These are phyloP conservation scores for Rhodinocichla rosea DNA, from an alignment of 2,113 vertebrate genomes.

Conservation along the genomic window DNA sequence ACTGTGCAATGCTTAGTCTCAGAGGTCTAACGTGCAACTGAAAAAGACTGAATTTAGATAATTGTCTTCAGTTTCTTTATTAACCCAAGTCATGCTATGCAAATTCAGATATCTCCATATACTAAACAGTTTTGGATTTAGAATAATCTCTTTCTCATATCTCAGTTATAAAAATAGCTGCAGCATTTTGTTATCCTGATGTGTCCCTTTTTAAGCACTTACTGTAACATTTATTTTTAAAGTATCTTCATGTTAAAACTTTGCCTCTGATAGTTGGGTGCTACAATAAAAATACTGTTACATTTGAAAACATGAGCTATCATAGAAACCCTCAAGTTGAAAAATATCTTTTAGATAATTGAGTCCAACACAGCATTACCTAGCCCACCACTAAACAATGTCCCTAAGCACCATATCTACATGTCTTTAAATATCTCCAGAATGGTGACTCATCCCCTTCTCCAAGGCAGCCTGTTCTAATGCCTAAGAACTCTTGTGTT, in stretches of 20 bases:
- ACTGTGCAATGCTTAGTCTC: not conserved
- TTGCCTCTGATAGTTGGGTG: not conserved
- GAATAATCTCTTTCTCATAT: not conserved
- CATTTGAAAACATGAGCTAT: not conserved
- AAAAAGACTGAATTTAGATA: not conserved
- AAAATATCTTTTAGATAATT: not conserved
- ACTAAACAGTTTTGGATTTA: not conserved
- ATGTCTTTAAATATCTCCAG: not conserved
- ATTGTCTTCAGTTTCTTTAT: not conserved
- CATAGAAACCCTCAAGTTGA: not conserved
- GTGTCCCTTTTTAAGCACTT: not conserved
- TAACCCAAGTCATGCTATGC: not conserved
- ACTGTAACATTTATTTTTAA: not conserved
- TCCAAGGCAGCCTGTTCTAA: not conserved
- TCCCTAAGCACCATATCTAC: not conserved
- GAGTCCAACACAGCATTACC: not conserved
- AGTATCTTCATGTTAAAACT: not conserved
- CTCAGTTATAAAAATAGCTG: not conserved
- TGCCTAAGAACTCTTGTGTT: not conserved
- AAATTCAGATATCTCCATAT: not conserved
- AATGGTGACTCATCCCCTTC: not conserved
- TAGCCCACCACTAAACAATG: not conserved
- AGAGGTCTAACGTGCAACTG: not conserved
- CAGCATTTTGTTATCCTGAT: not conserved
- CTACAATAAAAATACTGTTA: not conserved